Evolutionary conservation across 1,140 invertebrate species (phyloP).

Genomic region (Papilio polyxenes): DNA sequence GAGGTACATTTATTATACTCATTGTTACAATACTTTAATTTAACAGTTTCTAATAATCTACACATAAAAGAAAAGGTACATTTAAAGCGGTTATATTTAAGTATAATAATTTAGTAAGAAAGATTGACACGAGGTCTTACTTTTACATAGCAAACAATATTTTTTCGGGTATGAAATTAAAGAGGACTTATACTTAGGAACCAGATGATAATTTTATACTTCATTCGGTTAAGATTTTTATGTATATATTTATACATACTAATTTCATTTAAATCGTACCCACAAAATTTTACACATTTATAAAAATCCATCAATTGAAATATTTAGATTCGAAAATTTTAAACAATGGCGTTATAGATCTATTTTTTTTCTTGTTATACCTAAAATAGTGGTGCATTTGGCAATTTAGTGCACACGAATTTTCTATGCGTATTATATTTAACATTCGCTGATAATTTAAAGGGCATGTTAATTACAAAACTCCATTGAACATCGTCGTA

Average conservation of each 20-base stretch:
- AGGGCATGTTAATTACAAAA: neutral
- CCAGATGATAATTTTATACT: neutral
- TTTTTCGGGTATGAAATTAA: neutral
- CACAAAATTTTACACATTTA: neutral
- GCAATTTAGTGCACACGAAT: constrained; percentile 19
- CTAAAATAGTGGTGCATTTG: constrained; percentile 4
- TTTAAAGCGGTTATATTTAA: too few species aligned
- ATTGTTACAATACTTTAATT: too few species aligned
- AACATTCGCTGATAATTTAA: neutral
- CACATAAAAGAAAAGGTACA: constrained; percentile 3
- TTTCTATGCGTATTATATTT: neutral
- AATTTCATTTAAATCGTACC: neutral
- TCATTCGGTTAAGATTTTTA: neutral
- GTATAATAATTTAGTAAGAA: neutral
- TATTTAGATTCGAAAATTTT: neutral
- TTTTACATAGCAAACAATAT: neutral
- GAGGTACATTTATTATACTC: too few species aligned
- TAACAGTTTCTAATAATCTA: neutral
- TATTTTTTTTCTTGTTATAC: neutral
- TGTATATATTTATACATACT: neutral
- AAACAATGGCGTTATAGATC: neutral
- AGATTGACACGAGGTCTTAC: neutral
- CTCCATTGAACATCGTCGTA: neutral
- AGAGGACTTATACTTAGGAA: constrained; percentile 1
- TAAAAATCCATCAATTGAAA: neutral